Evolutionary conservation across 2,797 vertebrate genomes (phyloP), one percentile per base, ranked within the genome.

Genomic region (Rhyacichthys aspro): DNA sequence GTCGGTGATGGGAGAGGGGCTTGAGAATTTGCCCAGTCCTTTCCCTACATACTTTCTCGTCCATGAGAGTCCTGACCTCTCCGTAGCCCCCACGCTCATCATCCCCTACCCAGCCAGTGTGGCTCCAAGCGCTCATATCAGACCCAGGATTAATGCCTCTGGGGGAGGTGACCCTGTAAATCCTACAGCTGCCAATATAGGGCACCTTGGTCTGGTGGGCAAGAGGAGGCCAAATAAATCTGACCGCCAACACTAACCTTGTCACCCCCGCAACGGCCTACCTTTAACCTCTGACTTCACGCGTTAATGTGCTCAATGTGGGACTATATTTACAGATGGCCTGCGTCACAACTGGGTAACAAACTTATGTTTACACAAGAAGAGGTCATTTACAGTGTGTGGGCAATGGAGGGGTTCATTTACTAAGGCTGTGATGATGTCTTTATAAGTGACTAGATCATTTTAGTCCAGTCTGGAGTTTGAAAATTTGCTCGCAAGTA

Each of bases 61-160:
- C 76, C 73, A 69, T 54, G 59, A 61, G 60, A 83, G 88, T 91
- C 81, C 78, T 87, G 86, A 90, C 65, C 93, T 88, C 76, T 80
- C 74, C 86, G 82, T 77, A 83, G 82, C 72, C 86, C 83, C 72
- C 60, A 45, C 45, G 69, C 79, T 84, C 87, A 85, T 88, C 78
- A 86, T 75, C 81, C 63, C 58, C 70, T 80, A 63, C 59, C 86
- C 81, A 89, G 91, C 84, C 91, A 90, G 78, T 52, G 57, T 83
- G 90, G 87, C 91, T 91, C 89, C 89, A 89, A 67, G 48, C n/a
- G 60, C 64, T 83, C 88, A 78, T 89, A 92, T 91, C 89, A 83
- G 77, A 74, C 39, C 32, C 43, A 87, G 88, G 90, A 91, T 91
- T 88, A 89, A 93, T 91, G 88, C 65, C 59, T 86, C 74, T 76